phyloP scores from a whole-genome alignment of 2,797 vertebrate species.

The Anguilla marmorata region DNA sequence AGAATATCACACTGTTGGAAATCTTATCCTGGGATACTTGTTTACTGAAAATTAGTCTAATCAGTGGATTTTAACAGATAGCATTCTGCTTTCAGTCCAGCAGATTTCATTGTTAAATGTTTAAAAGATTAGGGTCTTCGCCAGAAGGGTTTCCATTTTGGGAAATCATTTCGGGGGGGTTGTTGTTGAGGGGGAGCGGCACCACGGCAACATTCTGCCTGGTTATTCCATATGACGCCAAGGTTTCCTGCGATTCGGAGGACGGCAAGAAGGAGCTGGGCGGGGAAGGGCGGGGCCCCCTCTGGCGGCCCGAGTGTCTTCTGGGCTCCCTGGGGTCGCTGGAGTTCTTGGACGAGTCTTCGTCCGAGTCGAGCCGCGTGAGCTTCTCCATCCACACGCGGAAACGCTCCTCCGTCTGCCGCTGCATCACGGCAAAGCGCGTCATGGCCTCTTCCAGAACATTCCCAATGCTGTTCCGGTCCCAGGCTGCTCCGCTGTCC shows the following conservation, averaged over 20 bases:
- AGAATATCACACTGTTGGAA: background rate
- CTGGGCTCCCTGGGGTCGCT: conserved; percentile 78
- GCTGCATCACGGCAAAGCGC: conserved; percentile 90
- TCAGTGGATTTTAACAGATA: conserved; percentile 28
- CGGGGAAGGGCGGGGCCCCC: conserved; percentile 67
- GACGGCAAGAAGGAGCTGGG: conserved; percentile 79
- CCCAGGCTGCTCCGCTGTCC: conserved; percentile 84
- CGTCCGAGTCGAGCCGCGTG: conserved; percentile 82
- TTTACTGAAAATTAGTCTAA: conserved; percentile 9
- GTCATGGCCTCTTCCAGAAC: conserved; percentile 93
- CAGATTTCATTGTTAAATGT: conserved; percentile 63
- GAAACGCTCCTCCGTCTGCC: conserved; percentile 93
- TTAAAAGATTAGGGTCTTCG: conserved; percentile 76
- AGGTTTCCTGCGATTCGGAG: conserved; percentile 79
- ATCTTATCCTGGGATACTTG: background rate
- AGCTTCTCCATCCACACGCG: conserved; percentile 90
- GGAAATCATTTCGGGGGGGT: conserved; percentile 72
- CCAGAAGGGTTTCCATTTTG: conserved; percentile 81
- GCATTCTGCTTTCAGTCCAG: conserved; percentile 32
- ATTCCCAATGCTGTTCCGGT: conserved; percentile 89
- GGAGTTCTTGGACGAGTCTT: conserved; percentile 77
- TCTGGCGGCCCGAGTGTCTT: conserved; percentile 70
- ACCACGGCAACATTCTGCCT: conserved; percentile 70
- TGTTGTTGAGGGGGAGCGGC: conserved; percentile 73
- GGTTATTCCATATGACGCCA: conserved; percentile 75